Conservation (phyloP, 2,888 invertebrate species). For the Macrostomum cliftonense region DNA sequence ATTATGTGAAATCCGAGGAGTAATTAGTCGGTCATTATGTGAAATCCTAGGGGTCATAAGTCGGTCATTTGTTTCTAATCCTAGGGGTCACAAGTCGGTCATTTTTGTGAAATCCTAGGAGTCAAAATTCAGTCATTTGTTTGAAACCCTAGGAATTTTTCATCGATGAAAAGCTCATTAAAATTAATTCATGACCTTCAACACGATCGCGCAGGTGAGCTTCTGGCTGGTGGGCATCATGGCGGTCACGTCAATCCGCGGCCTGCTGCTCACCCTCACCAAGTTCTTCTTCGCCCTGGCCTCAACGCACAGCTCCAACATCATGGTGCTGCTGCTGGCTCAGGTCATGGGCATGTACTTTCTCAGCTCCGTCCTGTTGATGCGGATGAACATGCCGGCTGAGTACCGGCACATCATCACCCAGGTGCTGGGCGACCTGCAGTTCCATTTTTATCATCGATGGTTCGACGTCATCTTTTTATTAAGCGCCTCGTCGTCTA, state of each 20-base stretch:
- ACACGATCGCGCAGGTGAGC: slow-evolving; percentile 79
- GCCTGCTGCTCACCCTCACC: slow-evolving; percentile 78
- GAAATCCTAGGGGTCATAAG: too few species aligned
- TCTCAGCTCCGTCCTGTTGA: slow-evolving; percentile 81
- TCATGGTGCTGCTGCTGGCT: slow-evolving; percentile 81
- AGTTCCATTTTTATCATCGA: slow-evolving; percentile 94
- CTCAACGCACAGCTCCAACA: slow-evolving; percentile 90
- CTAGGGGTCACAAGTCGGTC: too few species aligned
- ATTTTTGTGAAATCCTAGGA: too few species aligned
- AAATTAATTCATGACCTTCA: too few species aligned
- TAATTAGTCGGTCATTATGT: too few species aligned
- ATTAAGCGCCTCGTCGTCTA: slow-evolving; percentile 81
- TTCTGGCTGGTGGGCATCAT: slow-evolving; percentile 91
- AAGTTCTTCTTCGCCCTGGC: slow-evolving; percentile 99
- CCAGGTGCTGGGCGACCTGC: slow-evolving; percentile 78
- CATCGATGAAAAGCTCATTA: too few species aligned
- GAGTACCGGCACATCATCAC: slow-evolving; percentile 82
- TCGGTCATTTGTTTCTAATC: too few species aligned
- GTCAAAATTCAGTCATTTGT: too few species aligned
- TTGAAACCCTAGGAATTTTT: slow-evolving; percentile 99
- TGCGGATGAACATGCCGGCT: slow-evolving; percentile 97
- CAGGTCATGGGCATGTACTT: slow-evolving; percentile 99
- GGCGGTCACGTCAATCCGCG: slow-evolving; percentile 86
- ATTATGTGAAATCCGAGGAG: too few species aligned
- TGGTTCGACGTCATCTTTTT: slow-evolving; percentile 99